Base-by-base conservation (phyloP, 2,797 vertebrate species). In the Meriones psammophilus region DNA sequence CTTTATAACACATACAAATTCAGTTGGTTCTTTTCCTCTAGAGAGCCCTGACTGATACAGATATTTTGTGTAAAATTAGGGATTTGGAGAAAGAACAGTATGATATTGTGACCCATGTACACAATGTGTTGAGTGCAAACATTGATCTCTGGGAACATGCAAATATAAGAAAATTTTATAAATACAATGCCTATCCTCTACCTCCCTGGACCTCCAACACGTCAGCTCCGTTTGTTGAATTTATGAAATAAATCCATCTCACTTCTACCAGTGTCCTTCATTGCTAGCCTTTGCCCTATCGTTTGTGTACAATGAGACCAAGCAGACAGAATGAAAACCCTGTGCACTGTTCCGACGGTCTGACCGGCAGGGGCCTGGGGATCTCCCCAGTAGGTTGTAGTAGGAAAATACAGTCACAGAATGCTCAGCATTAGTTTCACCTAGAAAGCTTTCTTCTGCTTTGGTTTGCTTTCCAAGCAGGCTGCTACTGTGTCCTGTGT, bases 221-320 rank as follows among this genome's bases (percentile, higher is more conserved):
- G 4, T 0, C 0, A 36, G 12, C 17, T 66, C 15, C 42, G 15
- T 42, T 26, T 58, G 12, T 42, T 68, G 64, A 62, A 30, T 79
- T n/a, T 69, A 36, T 71, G 26, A 42, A 76, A 6, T 26, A 28
- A 5, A 12, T 0, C 3, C 15, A 7, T n/a, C 13, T n/a, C 2
- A 4, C 18, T 69, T 69, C 33, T 42, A 33, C 50, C 54, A 42
- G 54, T 22, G 3, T 71, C 14, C 12, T n/a, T 30, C 66, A 28
- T 36, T 62, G 42, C 14, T 14, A 0, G 0, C 22, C 30, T 18
- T 17, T 26, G 20, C 15, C 6, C 2, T 0, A 4, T 12, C 10
- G 4, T 4, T 1, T 8, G 8, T 58, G 46, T 0, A 18, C 10
- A 1, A 2, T 5, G 28, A 13, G 28, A 1, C 50, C 22, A 6